phyloP scores from a whole-genome alignment of 2,888 invertebrate genomes.

The Trypoxylon attenuatum region DNA sequence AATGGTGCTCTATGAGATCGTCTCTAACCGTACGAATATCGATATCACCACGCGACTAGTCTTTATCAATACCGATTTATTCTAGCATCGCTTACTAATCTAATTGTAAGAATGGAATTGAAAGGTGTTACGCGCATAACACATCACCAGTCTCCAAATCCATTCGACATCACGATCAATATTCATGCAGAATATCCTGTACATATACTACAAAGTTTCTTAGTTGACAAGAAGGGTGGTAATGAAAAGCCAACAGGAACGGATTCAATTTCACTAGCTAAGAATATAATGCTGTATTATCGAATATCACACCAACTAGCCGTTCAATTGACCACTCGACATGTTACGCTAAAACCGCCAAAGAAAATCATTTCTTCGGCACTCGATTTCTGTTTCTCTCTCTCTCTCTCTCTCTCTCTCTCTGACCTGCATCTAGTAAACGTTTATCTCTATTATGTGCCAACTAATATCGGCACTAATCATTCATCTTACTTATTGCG shows the following conservation, averaged over 20 bases:
- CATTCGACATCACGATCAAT: slow-evolving; percentile 54
- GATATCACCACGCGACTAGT: slow-evolving; percentile 23
- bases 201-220: slow-evolving; percentile 55
- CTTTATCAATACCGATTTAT: slow-evolving; percentile 7
- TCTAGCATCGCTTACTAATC: slow-evolving; percentile 23
- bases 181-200: slow-evolving; percentile 59
- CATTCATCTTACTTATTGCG: too few relatives aligned
- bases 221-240: slow-evolving; percentile 18
- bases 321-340: slow-evolving; percentile 26
- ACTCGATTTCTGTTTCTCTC: too few relatives aligned
- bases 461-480: too few relatives aligned
- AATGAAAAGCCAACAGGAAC: too few relatives aligned
- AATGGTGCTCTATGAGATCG: slow-evolving; percentile 62
- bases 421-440: too few relatives aligned
- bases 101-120: slow-evolving; percentile 15
- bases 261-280: too few relatives aligned
- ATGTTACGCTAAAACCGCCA: slow-evolving; percentile 20
- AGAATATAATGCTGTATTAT: too few relatives aligned
- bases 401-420: too few relatives aligned
- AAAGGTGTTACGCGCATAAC: slow-evolving; percentile 2
- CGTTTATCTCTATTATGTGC: too few relatives aligned
- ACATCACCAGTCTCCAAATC: slow-evolving; percentile 12
- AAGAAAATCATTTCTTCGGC: too few relatives aligned
- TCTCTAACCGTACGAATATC: slow-evolving; percentile 36
- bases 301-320: too few relatives aligned